Conservation (phyloP, 2,888 invertebrate species). For the Itoplectis maculator region DNA sequence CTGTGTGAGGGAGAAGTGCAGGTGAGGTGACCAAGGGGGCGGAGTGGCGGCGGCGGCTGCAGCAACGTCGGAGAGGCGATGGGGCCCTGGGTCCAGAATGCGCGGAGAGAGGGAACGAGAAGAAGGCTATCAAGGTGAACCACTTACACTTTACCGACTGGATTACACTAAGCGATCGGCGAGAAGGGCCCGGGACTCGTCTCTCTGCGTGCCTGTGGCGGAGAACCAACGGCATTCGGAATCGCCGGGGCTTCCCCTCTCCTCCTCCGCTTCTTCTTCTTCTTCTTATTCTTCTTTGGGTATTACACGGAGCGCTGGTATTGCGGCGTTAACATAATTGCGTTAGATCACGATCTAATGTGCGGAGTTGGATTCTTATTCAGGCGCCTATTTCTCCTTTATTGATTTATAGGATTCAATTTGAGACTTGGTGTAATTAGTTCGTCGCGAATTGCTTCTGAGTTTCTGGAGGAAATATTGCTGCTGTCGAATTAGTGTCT, state of each 20-base stretch:
- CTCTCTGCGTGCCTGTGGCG: constrained; percentile 22
- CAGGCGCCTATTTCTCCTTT: too few species aligned
- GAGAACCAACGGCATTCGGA: constrained; percentile 39
- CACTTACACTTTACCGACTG: constrained; percentile 83
- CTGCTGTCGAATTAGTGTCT: too few species aligned
- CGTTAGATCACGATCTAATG: constrained; percentile 25
- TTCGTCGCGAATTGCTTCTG: too few species aligned
- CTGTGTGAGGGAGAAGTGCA: constrained; percentile 43
- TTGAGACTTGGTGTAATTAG: too few species aligned
- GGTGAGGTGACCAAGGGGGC: constrained; percentile 56
- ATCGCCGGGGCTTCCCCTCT: constrained; percentile 10
- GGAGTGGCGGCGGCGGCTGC: constrained; percentile 60
- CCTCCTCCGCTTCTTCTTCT: not conserved
- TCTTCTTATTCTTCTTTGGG: constrained; percentile 3
- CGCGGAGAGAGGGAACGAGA: constrained; percentile 69
- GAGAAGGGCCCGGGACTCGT: constrained; percentile 69
- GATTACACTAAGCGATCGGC: constrained; percentile 83
- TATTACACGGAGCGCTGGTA: constrained; percentile 10
- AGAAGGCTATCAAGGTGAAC: constrained; percentile 82
- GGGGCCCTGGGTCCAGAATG: constrained; percentile 48
- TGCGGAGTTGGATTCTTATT: not conserved
- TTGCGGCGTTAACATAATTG: constrained; percentile 11
- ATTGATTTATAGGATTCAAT: too few species aligned
- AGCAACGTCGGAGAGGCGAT: constrained; percentile 37
- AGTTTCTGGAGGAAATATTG: too few species aligned